These are phyloP conservation scores for Scrobipalpa costella DNA, from an alignment of 2,888 invertebrate genomes.

Conservation along the genomic window DNA sequence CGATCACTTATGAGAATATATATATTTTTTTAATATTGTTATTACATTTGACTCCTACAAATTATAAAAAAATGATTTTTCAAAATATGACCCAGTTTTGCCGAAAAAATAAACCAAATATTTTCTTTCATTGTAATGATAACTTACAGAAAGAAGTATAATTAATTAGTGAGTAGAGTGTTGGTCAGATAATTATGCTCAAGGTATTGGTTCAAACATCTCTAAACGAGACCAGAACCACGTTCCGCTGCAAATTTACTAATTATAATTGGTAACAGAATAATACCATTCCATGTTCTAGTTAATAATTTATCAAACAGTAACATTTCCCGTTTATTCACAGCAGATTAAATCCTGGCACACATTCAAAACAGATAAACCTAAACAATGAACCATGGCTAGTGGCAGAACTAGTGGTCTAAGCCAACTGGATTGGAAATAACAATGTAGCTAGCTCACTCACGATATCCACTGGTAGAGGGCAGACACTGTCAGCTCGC, in stretches of 20 bases:
- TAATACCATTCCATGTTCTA: not conserved
- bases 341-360: slow-evolving; percentile 18
- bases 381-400: slow-evolving; percentile 21
- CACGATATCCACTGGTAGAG: slow-evolving; percentile 97
- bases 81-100: no score
- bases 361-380: slow-evolving; percentile 23
- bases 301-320: slow-evolving; percentile 9
- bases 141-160: no score
- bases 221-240: no score
- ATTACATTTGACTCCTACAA: no score
- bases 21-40: no score
- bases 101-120: no score
- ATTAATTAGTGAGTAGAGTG: no score
- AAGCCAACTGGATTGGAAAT: slow-evolving; percentile 23
- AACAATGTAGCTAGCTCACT: slow-evolving; percentile 77
- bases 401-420: not conserved
- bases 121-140: no score
- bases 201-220: no score
- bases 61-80: no score
- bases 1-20: no score
- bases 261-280: not conserved
- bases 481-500: slow-evolving; percentile 93
- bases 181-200: no score
- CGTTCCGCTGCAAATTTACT: not conserved
- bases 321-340: slow-evolving; percentile 10